phyloP scores from a whole-genome alignment of 2,113 vertebrate species.

The Bos taurus region ARS-UCD2.0 NC_037357.1:131393501-131394000 shows the following conservation, averaged over 20 bases:
- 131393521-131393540: background rate
- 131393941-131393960: background rate
- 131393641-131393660: background rate
- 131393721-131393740: background rate
- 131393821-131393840: background rate
- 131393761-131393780: background rate
- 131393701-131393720: background rate
- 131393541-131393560: background rate
- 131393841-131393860: background rate
- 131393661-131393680: background rate
- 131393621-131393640: background rate
- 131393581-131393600: background rate
- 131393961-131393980: background rate
- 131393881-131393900: background rate
- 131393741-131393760: background rate
- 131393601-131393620: background rate
- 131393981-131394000: background rate
- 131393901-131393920: background rate
- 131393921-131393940: background rate
- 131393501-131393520: background rate
- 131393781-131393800: background rate
- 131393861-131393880: background rate
- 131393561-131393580: background rate
- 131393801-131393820: constrained; percentile 22
- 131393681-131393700: background rate